Conservation (phyloP, 2,797 vertebrate species). For the Labroides dimidiatus region DNA sequence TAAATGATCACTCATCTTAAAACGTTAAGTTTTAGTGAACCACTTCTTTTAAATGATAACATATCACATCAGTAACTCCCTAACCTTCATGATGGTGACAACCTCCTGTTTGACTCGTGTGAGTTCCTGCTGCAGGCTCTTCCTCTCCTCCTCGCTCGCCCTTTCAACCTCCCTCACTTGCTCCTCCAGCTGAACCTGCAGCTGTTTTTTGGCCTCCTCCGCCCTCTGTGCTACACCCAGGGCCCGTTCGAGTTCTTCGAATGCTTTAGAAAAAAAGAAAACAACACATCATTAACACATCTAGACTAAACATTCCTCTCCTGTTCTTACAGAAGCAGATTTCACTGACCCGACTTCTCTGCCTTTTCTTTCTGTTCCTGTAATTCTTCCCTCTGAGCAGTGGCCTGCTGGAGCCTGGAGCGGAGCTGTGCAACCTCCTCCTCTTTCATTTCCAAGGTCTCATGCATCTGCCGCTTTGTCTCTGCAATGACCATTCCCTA, state of each 20-base stretch:
- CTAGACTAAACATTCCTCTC: neutral
- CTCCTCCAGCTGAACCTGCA: constrained; percentile 93
- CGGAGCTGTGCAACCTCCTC: constrained; percentile 93
- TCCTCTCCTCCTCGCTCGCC: constrained; percentile 90
- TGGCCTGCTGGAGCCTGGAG: constrained; percentile 86
- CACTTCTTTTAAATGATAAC: no score
- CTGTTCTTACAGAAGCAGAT: constrained; percentile 1
- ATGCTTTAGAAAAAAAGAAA: constrained; percentile 80
- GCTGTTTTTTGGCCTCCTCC: constrained; percentile 90
- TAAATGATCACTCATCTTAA: no score
- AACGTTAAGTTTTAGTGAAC: no score
- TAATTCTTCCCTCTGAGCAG: constrained; percentile 88
- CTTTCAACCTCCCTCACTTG: constrained; percentile 90
- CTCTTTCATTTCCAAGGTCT: constrained; percentile 97
- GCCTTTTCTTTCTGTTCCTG: constrained; percentile 96
- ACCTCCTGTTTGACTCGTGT: constrained; percentile 94
- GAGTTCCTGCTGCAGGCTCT: constrained; percentile 91
- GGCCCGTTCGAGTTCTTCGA: constrained; percentile 95
- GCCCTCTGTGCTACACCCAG: constrained; percentile 90
- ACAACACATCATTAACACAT: neutral
- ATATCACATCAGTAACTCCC: constrained; percentile 25
- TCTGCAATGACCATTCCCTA: constrained; percentile 99
- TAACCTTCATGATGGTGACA: constrained; percentile 93
- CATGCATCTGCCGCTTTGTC: constrained; percentile 98
- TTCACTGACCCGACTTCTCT: constrained; percentile 91